Base-by-base conservation (phyloP, 2,113 vertebrate species). In the Cebus imitator region DNA sequence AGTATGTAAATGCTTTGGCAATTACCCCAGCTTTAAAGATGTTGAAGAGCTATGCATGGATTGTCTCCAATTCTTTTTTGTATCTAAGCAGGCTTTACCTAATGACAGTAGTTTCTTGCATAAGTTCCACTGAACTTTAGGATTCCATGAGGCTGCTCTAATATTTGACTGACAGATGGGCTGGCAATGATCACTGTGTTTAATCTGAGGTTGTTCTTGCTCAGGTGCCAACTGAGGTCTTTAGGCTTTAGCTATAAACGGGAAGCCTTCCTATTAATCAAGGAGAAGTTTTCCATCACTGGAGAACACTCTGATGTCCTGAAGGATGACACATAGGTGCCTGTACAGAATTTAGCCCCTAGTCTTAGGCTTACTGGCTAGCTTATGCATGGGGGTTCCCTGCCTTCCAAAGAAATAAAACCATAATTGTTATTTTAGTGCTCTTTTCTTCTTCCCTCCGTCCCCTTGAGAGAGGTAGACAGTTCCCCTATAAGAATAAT, bases 201-300 rank as follows among this genome's bases (percentile, higher is more conserved):
- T 83, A 37, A 79, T 75, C 45, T 64, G 86, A 78, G 58, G 72
- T 66, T 84, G 30, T 18, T n/a, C 35, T 50, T 81, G 7, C 30
- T 52, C 14, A 83, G 48, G 20, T 55, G 93, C 4, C 37, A 88
- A 66, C 18, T 18, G 12, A 85, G 84, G 5, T 90, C 21, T 81
- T 27, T 48, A 27, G 43, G 66, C 25, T 76, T 23, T 23, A 68
- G 27, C 23, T 72, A 50, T 23, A 72, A 55, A 81, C 30, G 72
- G 81, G 95, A 83, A 93, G 48, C 21, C 43, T 97, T 85, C 58
- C 30, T 82, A 66, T 61, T 85, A 90, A 52, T 80, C 57, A 84
- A 78, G 58, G 52, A 94, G 43, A 84, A 9, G 13, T 70, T 55
- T 79, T 48, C 14, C n/a, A 58, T 73, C 48, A 75, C 78, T 30